phyloP scores from a whole-genome alignment of 2,113 vertebrate genomes.

The Brienomyrus longianalis region DNA sequence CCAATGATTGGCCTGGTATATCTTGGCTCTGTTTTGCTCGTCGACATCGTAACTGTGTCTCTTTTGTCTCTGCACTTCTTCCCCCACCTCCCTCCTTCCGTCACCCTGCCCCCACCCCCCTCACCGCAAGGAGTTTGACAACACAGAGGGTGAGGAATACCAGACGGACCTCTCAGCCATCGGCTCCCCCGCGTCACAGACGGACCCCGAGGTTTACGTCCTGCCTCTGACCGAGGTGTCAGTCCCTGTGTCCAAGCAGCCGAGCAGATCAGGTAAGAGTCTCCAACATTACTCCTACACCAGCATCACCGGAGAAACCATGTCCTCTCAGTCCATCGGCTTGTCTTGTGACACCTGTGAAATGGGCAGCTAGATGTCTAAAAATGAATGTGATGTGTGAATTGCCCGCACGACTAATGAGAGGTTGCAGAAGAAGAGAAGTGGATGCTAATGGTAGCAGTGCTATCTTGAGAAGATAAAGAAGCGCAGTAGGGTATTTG shows the following conservation, averaged over 20 bases:
- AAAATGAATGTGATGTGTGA: neutral
- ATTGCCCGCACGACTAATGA: neutral
- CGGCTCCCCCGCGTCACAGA: conserved; percentile 76
- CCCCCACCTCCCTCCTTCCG: neutral
- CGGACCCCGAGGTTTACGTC: conserved; percentile 88
- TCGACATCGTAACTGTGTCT: neutral
- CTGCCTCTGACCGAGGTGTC: conserved; percentile 92
- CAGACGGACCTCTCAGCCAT: conserved; percentile 71
- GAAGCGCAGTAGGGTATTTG: no score
- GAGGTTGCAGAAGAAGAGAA: neutral
- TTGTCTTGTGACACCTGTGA: neutral
- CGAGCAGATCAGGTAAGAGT: conserved; percentile 83
- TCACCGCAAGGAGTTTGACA: conserved; percentile 81
- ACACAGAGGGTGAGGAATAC: conserved; percentile 81
- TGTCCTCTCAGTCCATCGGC: neutral
- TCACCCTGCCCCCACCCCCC: neutral
- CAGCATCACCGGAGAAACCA: neutral
- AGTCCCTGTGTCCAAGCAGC: conserved; percentile 88
- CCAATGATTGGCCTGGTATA: neutral
- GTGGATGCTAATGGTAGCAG: neutral
- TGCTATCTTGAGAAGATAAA: neutral
- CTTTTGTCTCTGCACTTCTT: neutral
- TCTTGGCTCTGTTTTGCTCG: neutral
- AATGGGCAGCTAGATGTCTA: neutral
- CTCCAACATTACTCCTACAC: neutral